Evolutionary conservation across 2,113 vertebrate species (phyloP), one percentile per base, ranked within the genome.

Genomic region (Epinephelus moara): DNA sequence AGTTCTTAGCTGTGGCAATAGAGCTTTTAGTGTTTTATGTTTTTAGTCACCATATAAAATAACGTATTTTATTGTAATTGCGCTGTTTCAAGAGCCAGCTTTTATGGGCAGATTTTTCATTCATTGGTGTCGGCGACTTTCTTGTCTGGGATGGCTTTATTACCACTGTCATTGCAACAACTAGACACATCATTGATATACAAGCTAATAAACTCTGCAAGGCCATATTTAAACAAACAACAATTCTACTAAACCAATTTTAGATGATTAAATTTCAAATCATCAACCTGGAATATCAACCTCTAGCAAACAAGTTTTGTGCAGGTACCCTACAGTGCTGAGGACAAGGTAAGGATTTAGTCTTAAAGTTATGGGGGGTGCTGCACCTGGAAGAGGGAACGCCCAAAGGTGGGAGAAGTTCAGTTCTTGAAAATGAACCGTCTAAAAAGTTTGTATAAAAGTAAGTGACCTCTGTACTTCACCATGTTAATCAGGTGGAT

Each of bases 1-100:
- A 27, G 21, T n/a, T 42, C 23, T 85, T 17, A 80, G 56, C 15
- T 70, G 23, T 84, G 55, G 33, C 13, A 23, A 60, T n/a, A 42
- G 66, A 78, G 15, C n/a, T n/a, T n/a, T n/a, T n/a, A n/a, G n/a
- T n/a, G n/a, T n/a, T n/a, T n/a, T n/a, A n/a, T n/a, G 23, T 55
- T 50, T 60, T 66, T 21, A 75, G 30, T 40, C 50, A 55, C n/a
- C 3, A 45, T 45, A 6, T 42, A 42, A 64, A 75, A 55, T 19
- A 42, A 37, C 2, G 3, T 0, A 40, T 25, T 40, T 52, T 40
- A 42, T 75, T 52, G 5, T 17, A 33, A n/a, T 33, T 8, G n/a
- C 25, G n/a, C 45, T 4, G 27, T 61, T 37, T 37, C 40, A 55
- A 56, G 17, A 23, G n/a, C n/a, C 30, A 4, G 25, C 37, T 71